Conservation (phyloP, 2,113 vertebrate genomes). For the Mirza zaza region DNA sequence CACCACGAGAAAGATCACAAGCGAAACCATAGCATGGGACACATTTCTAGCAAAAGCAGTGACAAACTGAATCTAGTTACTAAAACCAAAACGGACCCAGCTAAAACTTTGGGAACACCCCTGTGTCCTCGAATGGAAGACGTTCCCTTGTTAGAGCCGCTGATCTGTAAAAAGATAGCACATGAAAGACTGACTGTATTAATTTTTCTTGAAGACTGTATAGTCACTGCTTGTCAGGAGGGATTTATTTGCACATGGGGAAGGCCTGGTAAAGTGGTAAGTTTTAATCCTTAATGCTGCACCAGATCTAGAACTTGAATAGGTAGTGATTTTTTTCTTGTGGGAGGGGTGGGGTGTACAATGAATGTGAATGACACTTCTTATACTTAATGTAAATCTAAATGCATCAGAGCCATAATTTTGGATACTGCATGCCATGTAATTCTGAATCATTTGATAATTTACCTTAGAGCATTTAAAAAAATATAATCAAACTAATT, state of each 20-base stretch:
- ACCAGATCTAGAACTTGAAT: slow-evolving; percentile 84
- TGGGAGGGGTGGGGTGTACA: slow-evolving; percentile 78
- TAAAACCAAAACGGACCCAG: slow-evolving; percentile 92
- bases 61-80: slow-evolving; percentile 97
- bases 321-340: slow-evolving; percentile 79
- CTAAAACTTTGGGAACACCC: slow-evolving; percentile 95
- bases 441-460: slow-evolving; percentile 90
- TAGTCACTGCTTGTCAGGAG: slow-evolving; percentile 99
- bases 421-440: slow-evolving; percentile 91
- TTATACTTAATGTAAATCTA: slow-evolving; percentile 87
- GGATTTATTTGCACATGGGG: slow-evolving; percentile 99
- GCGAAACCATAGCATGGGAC: slow-evolving; percentile 99
- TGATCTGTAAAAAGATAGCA: slow-evolving; percentile 99
- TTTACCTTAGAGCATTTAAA: slow-evolving; percentile 83
- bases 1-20: slow-evolving; percentile 99
- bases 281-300: slow-evolving; percentile 92
- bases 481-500: slow-evolving; percentile 82
- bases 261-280: slow-evolving; percentile 99
- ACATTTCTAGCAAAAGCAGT: slow-evolving; percentile 99
- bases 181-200: slow-evolving; percentile 99
- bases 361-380: slow-evolving; percentile 88
- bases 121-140: slow-evolving; percentile 99
- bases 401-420: slow-evolving; percentile 89
- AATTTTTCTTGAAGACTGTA: slow-evolving; percentile 99
- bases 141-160: slow-evolving; percentile 97